Conservation (phyloP, 2,888 invertebrate genomes). For the Elgonia sp. region DNA sequence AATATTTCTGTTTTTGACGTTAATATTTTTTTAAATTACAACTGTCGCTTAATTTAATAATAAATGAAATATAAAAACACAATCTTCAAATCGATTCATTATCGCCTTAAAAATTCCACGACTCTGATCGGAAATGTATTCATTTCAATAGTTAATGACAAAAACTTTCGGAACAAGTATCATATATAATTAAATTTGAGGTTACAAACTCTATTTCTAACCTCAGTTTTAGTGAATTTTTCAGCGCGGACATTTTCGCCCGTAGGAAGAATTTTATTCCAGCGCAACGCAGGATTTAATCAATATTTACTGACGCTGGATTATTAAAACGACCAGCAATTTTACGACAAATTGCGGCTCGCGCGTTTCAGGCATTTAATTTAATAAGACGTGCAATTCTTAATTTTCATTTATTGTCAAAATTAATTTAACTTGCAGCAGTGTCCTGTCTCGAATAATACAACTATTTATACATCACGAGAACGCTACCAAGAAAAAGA, state of each 20-base stretch:
- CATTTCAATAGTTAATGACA: too few species aligned
- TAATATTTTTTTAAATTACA: too few species aligned
- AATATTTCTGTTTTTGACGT: too few species aligned
- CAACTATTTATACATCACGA: neutral
- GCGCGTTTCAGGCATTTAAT: constrained; percentile 22
- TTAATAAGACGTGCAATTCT: neutral
- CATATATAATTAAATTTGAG: constrained; percentile 32
- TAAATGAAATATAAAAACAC: too few species aligned
- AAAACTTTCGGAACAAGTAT: constrained; percentile 1
- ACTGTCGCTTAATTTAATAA: too few species aligned
- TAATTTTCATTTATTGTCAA: constrained; percentile 3
- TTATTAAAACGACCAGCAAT: constrained; percentile 41
- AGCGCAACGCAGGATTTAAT: constrained; percentile 25
- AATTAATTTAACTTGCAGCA: neutral
- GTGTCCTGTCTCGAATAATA: neutral
- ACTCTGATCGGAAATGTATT: neutral
- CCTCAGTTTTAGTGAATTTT: constrained; percentile 15
- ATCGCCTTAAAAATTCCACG: neutral
- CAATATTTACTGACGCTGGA: constrained; percentile 50
- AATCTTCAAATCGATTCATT: constrained; percentile 16
- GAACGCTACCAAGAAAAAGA: neutral
- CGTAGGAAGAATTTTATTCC: constrained; percentile 24
- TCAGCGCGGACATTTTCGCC: constrained; percentile 10
- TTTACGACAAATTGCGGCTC: constrained; percentile 38
- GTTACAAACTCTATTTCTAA: constrained; percentile 29